Base-by-base conservation (phyloP, 2,888 invertebrate genomes). In the Amphipyra tragopoginis region DNA sequence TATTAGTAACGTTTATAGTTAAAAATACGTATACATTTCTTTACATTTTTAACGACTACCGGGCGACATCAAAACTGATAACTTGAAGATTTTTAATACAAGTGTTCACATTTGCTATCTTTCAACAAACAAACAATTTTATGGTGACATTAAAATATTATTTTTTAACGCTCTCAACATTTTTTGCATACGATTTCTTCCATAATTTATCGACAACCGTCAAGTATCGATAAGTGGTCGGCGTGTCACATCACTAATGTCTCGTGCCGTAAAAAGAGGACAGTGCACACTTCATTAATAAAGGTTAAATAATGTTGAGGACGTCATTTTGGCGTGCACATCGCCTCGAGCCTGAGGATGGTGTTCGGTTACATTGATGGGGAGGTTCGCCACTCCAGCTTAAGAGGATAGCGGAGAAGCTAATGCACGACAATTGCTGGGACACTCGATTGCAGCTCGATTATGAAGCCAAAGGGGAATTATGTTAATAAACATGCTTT, bases 181-280 rank as follows among this genome's bases (percentile, higher is more conserved):
- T 47, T 45, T 47, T 45, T 33, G 39, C 44, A 14, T 21, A 29
- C 33, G 14, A 38, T 54, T 26, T 42, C 40, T 33, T 44, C 10
- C 2, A 33, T 5, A 34, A 47, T 55, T 48, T 42, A 53, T 64
- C 64, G 55, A 56, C 26, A 47, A 5, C 15, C 13, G 36, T 29
- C 40, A 33, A 50, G 21, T 57, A 54, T 63, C 55, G 53, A 77
- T 44, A 49, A 58, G 9, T 38, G 13, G 39, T 11, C 38, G 26
- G 10, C 36, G 5, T 29, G 29, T 29, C 29, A 57, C 90, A 81
- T 77, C 90, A 84, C 90, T 90, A 84, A 33, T 57, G 83, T 86
- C 91, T 89, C 91, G 91, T 92, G 91, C 90, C 87, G 82, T 87
- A 91, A 92, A 90, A 92, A 89, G 87, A 92, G 83, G 87, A 91